A percentile compares a stretch with the other conserved stretches of the same genome.
Evolutionary conservation across 2,888 invertebrate species (phyloP).

Genomic region (Entomobrya proxima): DNA sequence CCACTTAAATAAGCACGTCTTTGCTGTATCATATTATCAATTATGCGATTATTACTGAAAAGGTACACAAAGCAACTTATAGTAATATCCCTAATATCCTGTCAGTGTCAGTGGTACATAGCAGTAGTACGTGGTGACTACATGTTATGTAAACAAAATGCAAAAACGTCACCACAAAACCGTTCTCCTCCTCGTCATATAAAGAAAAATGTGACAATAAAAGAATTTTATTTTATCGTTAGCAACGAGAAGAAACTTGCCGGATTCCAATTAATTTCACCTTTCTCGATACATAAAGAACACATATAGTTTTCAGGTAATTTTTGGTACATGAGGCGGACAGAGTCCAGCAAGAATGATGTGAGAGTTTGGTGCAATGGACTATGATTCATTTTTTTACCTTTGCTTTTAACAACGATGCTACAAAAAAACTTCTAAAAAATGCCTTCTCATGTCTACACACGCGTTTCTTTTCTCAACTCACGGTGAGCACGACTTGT

Average conservation of each 20-base stretch:
- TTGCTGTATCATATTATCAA: not conserved
- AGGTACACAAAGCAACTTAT: too few relatives aligned
- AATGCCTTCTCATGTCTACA: not conserved
- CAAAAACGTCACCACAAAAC: not conserved
- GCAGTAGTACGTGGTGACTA: too few relatives aligned
- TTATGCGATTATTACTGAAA: not conserved
- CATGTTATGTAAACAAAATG: not conserved
- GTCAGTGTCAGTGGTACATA: too few relatives aligned
- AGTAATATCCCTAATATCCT: too few relatives aligned
- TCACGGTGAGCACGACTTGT: not conserved
- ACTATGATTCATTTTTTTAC: constrained; percentile 22
- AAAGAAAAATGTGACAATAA: not conserved
- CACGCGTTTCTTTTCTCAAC: not conserved
- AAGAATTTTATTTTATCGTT: not conserved
- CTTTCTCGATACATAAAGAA: not conserved
- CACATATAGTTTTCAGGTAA: not conserved
- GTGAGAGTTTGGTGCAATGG: not conserved
- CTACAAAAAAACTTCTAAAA: not conserved
- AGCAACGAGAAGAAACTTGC: constrained; percentile 1
- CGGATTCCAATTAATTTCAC: not conserved
- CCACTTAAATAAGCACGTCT: constrained; percentile 1
- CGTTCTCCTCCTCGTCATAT: too few relatives aligned
- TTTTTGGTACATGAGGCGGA: not conserved
- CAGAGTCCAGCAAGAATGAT: not conserved
- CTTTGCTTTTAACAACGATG: constrained; percentile 18